Conservation (phyloP, 2,888 invertebrate genomes). For the Eilema depressum region DNA sequence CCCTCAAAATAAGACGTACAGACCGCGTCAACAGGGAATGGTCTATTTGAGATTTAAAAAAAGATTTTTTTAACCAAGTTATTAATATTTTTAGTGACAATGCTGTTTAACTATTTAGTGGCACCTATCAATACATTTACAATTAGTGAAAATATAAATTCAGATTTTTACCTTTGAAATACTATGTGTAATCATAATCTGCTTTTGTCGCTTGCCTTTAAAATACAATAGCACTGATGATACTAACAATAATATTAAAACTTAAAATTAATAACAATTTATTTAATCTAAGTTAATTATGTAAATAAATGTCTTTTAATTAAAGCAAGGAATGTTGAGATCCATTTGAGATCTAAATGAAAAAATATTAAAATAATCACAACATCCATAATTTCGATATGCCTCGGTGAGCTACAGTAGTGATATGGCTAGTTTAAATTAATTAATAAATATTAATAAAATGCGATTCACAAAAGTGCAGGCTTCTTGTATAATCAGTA, state of each 20-base stretch:
- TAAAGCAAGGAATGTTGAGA: slow-evolving; percentile 32
- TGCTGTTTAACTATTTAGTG: too few species aligned
- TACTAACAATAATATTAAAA: slow-evolving; percentile 3
- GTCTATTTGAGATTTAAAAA: too few species aligned
- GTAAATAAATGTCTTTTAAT: slow-evolving; percentile 27
- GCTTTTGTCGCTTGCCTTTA: too few species aligned
- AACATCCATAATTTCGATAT: slow-evolving; percentile 11
- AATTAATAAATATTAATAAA: not conserved
- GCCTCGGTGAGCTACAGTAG: not conserved
- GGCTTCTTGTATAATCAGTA: not conserved
- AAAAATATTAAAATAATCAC: slow-evolving; percentile 9
- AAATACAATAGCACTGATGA: not conserved
- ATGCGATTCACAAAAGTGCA: not conserved
- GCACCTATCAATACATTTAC: too few species aligned
- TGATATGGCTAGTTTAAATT: slow-evolving; percentile 1
- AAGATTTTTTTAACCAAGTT: too few species aligned
- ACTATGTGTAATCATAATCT: too few species aligned
- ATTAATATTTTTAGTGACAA: too few species aligned
- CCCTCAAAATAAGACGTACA: not conserved
- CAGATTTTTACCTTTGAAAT: too few species aligned
- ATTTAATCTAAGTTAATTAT: not conserved
- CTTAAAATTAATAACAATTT: not conserved
- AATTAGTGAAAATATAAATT: too few species aligned
- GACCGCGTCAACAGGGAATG: not conserved
- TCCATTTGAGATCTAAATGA: slow-evolving; percentile 28